Evolutionary conservation across 1,140 invertebrate genomes (phyloP), one percentile per base, ranked within the genome.

Genomic region (Drosophila sucinea): DNA sequence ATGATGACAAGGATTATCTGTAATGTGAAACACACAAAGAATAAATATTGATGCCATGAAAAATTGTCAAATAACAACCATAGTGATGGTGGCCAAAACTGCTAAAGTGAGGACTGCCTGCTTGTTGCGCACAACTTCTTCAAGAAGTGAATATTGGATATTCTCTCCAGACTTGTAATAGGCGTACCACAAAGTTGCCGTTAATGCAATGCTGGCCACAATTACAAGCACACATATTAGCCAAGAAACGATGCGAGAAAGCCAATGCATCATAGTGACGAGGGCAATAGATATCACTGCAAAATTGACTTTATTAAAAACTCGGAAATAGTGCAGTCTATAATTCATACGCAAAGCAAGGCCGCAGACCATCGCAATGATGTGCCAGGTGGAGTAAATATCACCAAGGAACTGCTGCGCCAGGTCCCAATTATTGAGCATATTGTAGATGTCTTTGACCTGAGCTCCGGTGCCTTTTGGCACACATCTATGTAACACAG

Each of bases 401-500:
- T 99, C 97, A 56, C 96, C 95, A 2, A 98, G 93, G 89, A 98
- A 95, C 93, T 98, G 96, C 91, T 98, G 96, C 67, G 97, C 95
- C 38, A 96, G 94, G 92, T 98, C 97, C 95, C 97, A 97, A 80
- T 95, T 96, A 91, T 98, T 98, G 6, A 98, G 93, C 70, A 97
- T 93, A 6, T 94, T 95, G 93, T 97, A 97, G 66, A 98, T 94
- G 90, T 96, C 91, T 3, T 94, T 93, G 1, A 95, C 87, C 17
- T 92, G 92, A 63, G 70, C 71, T 1, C 83, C 78, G 7, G 83
- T 90, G 6, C 93, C 90, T 68, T 95, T 95, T 25, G 97, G 97
- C 73, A 98, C 94, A 92, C 98, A 99, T 30, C 97, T 94, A 92
- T 98, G 97, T 60, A 98, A 91, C 47, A 98, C 94, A n/a, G 96